Conservation (phyloP, 2,797 vertebrate genomes). For the Cynodonichthys magdalenae region DNA sequence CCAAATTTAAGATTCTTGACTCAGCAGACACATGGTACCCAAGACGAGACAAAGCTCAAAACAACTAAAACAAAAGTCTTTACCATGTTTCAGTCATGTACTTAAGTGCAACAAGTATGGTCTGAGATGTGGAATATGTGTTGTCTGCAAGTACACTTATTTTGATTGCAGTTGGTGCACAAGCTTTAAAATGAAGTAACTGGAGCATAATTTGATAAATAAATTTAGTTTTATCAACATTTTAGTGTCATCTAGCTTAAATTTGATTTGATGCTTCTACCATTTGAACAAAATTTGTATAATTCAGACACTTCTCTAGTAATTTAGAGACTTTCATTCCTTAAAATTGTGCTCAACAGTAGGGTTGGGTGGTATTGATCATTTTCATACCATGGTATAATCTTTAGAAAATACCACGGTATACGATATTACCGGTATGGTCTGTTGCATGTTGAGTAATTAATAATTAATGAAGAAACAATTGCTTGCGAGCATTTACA, state of each 20-base stretch:
- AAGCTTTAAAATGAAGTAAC: too few relatives aligned
- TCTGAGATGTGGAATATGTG: background rate
- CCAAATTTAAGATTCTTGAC: constrained; percentile 38
- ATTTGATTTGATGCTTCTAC: too few relatives aligned
- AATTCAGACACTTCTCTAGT: too few relatives aligned
- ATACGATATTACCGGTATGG: too few relatives aligned
- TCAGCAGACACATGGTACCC: constrained; percentile 30
- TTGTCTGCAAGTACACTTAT: background rate
- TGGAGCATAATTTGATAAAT: background rate
- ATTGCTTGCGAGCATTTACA: too few relatives aligned
- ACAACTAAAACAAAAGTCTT: constrained; percentile 13
- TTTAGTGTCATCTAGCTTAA: background rate
- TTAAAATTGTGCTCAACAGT: background rate
- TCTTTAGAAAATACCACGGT: too few relatives aligned
- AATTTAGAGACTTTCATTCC: background rate
- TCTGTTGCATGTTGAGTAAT: too few relatives aligned
- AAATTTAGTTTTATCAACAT: background rate
- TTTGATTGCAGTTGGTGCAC: background rate
- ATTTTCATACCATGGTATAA: too few relatives aligned
- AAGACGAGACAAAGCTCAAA: constrained; percentile 18
- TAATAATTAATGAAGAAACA: too few relatives aligned
- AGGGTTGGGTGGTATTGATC: too few relatives aligned
- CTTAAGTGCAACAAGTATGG: background rate
- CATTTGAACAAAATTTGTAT: too few relatives aligned
- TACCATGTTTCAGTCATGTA: constrained; percentile 1